A percentile compares a stretch with the other conserved stretches of the same genome.
phyloP scores from a whole-genome alignment of 2,797 vertebrate genomes.

The Epinephelus awoara region DNA sequence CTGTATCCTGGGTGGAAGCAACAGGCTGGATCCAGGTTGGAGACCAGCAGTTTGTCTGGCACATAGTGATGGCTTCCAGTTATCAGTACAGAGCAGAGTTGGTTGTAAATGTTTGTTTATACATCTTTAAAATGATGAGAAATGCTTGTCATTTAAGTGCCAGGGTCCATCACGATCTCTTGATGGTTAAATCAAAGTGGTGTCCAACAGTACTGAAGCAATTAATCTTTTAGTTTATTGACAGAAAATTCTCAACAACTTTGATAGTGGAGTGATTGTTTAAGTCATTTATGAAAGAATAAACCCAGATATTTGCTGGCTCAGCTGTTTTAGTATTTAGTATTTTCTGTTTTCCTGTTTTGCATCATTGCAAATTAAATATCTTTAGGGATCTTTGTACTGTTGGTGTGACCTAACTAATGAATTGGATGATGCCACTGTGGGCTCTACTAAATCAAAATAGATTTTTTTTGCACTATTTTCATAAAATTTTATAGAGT shows the following conservation, averaged over 20 bases:
- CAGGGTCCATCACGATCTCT: too few relatives aligned
- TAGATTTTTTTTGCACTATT: neutral
- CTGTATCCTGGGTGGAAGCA: neutral
- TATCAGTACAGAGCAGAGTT: neutral
- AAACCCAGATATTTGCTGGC: neutral
- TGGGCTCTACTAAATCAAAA: neutral
- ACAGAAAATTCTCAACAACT: neutral
- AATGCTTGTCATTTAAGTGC: too few relatives aligned
- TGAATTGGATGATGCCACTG: neutral
- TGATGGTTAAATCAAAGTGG: neutral
- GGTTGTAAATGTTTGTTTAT: neutral
- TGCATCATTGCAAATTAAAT: neutral
- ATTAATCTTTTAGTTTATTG: neutral
- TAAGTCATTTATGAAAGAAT: neutral
- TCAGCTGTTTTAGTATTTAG: neutral
- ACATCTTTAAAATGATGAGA: neutral
- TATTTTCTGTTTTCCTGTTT: slow-evolving; percentile 1
- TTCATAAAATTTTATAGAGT: neutral
- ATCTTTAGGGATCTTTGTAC: neutral
- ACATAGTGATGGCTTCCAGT: neutral
- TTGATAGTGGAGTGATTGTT: neutral
- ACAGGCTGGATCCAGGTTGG: slow-evolving; percentile 23
- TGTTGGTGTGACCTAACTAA: neutral
- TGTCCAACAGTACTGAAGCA: neutral
- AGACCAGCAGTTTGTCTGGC: neutral